Evolutionary conservation across 2,888 invertebrate genomes (phyloP).

Genomic region (Mythimna albipuncta): DNA sequence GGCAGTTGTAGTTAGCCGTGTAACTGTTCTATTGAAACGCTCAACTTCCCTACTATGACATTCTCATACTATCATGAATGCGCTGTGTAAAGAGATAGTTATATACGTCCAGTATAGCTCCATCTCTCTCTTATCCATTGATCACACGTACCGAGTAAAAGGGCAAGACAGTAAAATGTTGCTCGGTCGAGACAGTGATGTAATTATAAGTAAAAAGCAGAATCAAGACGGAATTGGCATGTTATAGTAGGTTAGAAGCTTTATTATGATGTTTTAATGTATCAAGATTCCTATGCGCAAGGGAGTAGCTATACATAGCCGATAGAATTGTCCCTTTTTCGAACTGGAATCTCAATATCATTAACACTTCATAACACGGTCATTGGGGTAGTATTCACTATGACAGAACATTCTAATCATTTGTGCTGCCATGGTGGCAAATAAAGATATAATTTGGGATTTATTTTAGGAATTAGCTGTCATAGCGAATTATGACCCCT

Average conservation of each 20-base stretch:
- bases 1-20: conserved; percentile 2
- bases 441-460: background rate
- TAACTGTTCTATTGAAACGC: background rate
- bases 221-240: too few species aligned
- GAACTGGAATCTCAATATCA: background rate
- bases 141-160: too few species aligned
- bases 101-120: too few species aligned
- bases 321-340: background rate
- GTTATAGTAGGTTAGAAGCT: background rate
- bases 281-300: background rate
- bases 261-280: background rate
- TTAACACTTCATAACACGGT: background rate
- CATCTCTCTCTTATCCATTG: too few species aligned
- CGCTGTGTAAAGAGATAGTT: too few species aligned
- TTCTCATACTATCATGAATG: too few species aligned
- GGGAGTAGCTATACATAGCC: background rate
- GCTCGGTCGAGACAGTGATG: too few species aligned
- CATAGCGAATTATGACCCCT: background rate
- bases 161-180: too few species aligned
- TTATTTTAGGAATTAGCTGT: background rate
- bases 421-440: background rate
- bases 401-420: background rate
- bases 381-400: conserved; percentile 12
- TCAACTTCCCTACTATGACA: too few species aligned
- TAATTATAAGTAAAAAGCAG: too few species aligned